Evolutionary conservation across 2,113 vertebrate species (phyloP).

Genomic region (Epinephelus cyanopodus): DNA sequence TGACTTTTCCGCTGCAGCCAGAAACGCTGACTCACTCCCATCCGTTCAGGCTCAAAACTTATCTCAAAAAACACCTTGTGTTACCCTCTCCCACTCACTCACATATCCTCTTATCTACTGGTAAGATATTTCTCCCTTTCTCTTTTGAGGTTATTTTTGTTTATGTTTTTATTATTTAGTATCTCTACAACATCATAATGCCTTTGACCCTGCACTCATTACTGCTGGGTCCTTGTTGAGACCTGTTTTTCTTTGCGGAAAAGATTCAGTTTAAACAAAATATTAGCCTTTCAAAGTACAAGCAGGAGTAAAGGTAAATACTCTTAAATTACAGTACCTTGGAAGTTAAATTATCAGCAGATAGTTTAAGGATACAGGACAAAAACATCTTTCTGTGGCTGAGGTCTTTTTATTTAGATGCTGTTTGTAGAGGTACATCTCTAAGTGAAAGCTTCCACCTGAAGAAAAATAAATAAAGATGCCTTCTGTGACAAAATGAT

Average conservation of each 20-base stretch:
- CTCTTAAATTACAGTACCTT: fast-evolving
- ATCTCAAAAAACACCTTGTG: slow-evolving; percentile 50
- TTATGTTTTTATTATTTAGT: slow-evolving; percentile 20
- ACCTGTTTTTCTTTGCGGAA: neutral
- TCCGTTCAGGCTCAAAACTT: slow-evolving; percentile 23
- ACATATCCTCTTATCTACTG: slow-evolving; percentile 28
- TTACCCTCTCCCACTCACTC: neutral
- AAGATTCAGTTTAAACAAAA: slow-evolving; percentile 1
- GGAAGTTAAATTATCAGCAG: neutral
- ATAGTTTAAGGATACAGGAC: neutral
- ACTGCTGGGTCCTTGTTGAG: neutral
- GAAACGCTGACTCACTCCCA: slow-evolving; percentile 37
- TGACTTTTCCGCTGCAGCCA: slow-evolving; percentile 13
- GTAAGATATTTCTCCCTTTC: neutral
- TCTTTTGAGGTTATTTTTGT: slow-evolving; percentile 26
- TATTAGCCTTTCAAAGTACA: neutral
- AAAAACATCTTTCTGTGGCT: neutral
- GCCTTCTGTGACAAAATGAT: slow-evolving; percentile 31
- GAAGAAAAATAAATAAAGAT: slow-evolving; percentile 13
- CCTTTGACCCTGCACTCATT: slow-evolving; percentile 24
- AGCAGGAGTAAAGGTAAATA: neutral
- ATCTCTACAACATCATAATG: neutral
- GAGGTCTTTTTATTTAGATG: neutral
- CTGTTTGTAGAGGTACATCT: neutral
- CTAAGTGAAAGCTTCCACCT: slow-evolving; percentile 18